Base-by-base conservation (phyloP, 2,113 vertebrate genomes). In the Cynopterus brachyotis region DNA sequence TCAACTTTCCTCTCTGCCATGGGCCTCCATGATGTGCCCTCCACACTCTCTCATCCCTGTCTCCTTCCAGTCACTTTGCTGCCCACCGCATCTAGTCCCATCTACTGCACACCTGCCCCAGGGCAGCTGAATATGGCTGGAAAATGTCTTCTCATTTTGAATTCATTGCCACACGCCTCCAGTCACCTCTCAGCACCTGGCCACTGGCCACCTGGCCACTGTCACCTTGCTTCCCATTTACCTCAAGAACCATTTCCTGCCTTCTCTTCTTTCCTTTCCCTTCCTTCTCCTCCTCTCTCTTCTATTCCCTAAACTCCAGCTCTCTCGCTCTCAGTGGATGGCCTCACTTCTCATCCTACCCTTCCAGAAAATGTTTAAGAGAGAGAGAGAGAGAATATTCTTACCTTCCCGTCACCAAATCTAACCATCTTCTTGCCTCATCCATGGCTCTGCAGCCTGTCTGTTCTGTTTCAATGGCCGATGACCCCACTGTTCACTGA, bases 221-320 rank as follows among this genome's bases (percentile, higher is more conserved):
- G 64, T 30, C 53, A 35, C 0, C 47, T 10, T 19, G 7, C 42
- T 16, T 11, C 16, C 15, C 30, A 11, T 35, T 32, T 8, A 35
- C 53, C 60, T 53, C 12, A 10, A 19, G 35, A 64, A 40, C 42
- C 4, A 0, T 28, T 4, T 28, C n/a, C 2, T 12, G 1, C 24
- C 12, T 22, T 26, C 50, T 32, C 37, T 30, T 60, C 87, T 32
- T 11, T 2, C 11, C 45, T 12, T 45, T 9, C 11, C 47, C 32
- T 55, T 57, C 28, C 35, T 40, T 42, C 37, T 20, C 3, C 64
- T 57, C 66, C 32, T 16, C 0, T 55, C 30, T n/a, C 24, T 64
- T 59, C 42, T 55, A 0, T 8, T 40, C n/a, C 59, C 28, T 40
- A 16, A 50, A 30, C 37, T 45, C 15, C 55, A 7, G 0, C 45